Evolutionary conservation across 2,888 invertebrate species (phyloP), one percentile per base, ranked within the genome.

Genomic region (Leptopilina myrica): DNA sequence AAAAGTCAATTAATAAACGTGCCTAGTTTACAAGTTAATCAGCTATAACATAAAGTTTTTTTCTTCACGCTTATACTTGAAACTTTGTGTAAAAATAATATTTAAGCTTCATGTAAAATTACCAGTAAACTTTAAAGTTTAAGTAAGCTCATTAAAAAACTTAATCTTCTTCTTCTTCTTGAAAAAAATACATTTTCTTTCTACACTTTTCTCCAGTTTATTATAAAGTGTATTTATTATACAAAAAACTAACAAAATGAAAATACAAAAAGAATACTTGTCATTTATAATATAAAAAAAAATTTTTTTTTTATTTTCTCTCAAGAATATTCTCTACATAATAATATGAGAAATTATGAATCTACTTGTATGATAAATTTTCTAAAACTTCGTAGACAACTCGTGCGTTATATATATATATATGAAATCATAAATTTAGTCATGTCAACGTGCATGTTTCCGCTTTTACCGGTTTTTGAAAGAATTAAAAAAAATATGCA

Each of bases 401-500:
- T 33, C 73, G 40, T 73, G 33, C 33, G 33, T n/a, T 33, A 53
- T 56, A 53, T 33, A 33, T 33, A 33, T 33, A 33, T 33, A 33
- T 33, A 33, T 49, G 49, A 56, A 40, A 66, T 43, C 26, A 33
- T 73, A 73, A 73, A 73, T 73, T 73, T 56, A 73, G 73, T 73
- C 56, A 73, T 67, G 56, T 73, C 73, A 69, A 73, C 73, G 56
- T 73, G 73, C 73, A 73, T 73, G 26, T 73, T 56, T 56, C 8
- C 73, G 26, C n/a, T 73, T 73, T 53, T 53, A 53, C 53, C 33
- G 33, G 26, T 53, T 73, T 56, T 20, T 5, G 26, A 56, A 56
- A 26, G 14, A 11, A 49, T 11, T 9, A 49, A 49, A 9, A 49
- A 43, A 43, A 43, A 43, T 8, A 43, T 8, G 26, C 9, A 33